Evolutionary conservation across 2,888 invertebrate genomes (phyloP), one percentile per base, ranked within the genome.

Genomic region (Standfussiana lucernea): DNA sequence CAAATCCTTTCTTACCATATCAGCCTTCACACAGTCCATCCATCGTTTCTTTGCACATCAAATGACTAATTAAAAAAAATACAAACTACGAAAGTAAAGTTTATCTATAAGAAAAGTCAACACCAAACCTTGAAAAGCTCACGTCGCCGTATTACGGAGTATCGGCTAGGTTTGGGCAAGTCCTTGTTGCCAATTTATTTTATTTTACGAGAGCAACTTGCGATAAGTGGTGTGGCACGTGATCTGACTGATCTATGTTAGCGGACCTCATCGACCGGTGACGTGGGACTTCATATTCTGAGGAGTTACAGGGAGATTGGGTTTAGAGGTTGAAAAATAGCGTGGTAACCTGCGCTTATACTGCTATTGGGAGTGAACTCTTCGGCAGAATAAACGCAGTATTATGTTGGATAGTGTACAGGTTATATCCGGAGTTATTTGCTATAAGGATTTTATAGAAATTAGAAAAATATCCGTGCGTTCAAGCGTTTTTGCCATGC

Each of bases 181-280:
- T 79, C 83, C 84, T 90, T 90, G 93, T 90, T 90, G 90, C 90
- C 94, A 93, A 94, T 94, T 93, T 93, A 94, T 93, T 94, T 93
- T 92, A 93, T 93, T 94, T 94, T 91, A 93, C 92, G 92, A 93
- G 91, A 93, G 90, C 90, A 91, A 91, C 92, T 92, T 90, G 89
- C 90, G 90, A 92, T 94, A 94, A 94, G 93, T 93, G 92, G 87
- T 80, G 80, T 64, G 72, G 85, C 85, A 92, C 93, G 94, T 93
- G 95, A 93, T 89, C 86, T 71, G 92, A 94, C 91, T 94, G 81
- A 80, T 80, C 76, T 84, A 84, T 83, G 87, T 87, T 84, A 84
- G 83, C 84, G 78, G 86, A 87, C 88, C 86, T 85, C 87, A 86
- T 82, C 77, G 87, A 86, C 77, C 84, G 69, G 78, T 82, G 86